These are phyloP conservation scores for Apostichopus leukothele DNA, from an alignment of 53 echinoderm and acorn worm genomes.

Conservation along the genomic window DNA sequence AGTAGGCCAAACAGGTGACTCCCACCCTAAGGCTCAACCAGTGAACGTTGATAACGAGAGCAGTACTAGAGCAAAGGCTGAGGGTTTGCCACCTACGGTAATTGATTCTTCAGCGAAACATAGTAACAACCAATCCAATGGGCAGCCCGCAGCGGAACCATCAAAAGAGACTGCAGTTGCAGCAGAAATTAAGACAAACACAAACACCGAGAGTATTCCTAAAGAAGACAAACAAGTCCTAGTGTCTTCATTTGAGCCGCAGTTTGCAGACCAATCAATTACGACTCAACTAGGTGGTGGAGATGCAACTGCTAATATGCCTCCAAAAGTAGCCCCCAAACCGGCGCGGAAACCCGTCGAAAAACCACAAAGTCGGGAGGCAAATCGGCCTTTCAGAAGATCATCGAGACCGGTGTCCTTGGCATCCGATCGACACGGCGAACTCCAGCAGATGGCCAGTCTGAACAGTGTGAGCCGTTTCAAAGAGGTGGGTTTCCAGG, in stretches of 20 bases:
- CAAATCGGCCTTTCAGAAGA: conserved; percentile 1
- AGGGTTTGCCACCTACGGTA: background rate
- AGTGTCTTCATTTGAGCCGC: conserved; percentile 14
- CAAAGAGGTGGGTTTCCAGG: conserved; percentile 45
- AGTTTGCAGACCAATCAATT: conserved; percentile 3
- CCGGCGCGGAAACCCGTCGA: conserved; percentile 6
- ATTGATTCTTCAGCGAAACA: background rate
- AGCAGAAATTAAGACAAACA: background rate
- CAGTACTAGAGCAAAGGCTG: background rate
- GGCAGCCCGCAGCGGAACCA: background rate
- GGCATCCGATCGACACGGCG: conserved; percentile 22
- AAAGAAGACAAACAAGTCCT: background rate
- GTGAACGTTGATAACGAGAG: background rate
- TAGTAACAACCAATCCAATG: background rate
- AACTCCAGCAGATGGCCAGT: conserved; percentile 41
- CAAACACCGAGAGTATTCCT: background rate
- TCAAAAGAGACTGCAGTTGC: background rate
- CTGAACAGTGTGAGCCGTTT: conserved; percentile 41
- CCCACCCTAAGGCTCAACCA: background rate
- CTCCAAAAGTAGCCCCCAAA: conserved; percentile 41
- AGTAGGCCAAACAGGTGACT: background rate
- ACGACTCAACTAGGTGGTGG: background rate
- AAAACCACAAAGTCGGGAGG: background rate
- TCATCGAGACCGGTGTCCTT: conserved; percentile 25
- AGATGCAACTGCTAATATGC: background rate